Evolutionary conservation across 2,888 invertebrate genomes (phyloP).

Genomic region (Ligdia adustata): DNA sequence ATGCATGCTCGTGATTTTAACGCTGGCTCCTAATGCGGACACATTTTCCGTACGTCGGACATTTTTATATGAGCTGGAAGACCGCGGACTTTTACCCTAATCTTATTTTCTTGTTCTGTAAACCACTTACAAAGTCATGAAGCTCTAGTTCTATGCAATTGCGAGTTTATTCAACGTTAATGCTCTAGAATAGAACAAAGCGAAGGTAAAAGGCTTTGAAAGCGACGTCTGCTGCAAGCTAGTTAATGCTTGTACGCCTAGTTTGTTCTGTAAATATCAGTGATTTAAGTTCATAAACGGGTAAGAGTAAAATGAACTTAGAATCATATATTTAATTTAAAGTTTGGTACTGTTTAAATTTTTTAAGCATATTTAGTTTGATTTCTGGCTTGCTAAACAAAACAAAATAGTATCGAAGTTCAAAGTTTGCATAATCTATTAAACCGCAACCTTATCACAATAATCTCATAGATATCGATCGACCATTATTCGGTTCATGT

Average conservation of each 20-base stretch:
- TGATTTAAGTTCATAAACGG: neutral
- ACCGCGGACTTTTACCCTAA: slow-evolving; percentile 1
- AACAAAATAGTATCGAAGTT: too few species aligned
- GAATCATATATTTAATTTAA: too few species aligned
- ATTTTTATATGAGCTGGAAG: slow-evolving; percentile 11
- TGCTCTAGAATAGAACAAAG: slow-evolving; percentile 2
- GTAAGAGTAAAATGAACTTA: too few species aligned
- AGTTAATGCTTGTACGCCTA: neutral
- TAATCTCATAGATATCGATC: too few species aligned
- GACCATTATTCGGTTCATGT: too few species aligned
- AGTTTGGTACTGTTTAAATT: too few species aligned
- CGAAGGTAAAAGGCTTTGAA: slow-evolving; percentile 2
- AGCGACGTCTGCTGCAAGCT: neutral
- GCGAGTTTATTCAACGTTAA: slow-evolving; percentile 2
- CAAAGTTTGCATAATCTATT: too few species aligned
- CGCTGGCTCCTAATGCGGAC: slow-evolving; percentile 13
- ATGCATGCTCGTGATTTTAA: slow-evolving; percentile 28
- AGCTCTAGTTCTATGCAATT: slow-evolving; percentile 1
- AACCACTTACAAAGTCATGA: slow-evolving; percentile 10
- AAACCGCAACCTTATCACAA: too few species aligned
- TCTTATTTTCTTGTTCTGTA: slow-evolving; percentile 1
- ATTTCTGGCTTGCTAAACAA: too few species aligned
- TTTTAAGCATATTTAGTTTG: too few species aligned
- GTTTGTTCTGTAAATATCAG: slow-evolving; percentile 1
- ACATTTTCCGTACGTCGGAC: slow-evolving; percentile 8